These are phyloP conservation scores for Drepana falcataria DNA, from an alignment of 2,888 invertebrate species.

Conservation along the genomic window DNA sequence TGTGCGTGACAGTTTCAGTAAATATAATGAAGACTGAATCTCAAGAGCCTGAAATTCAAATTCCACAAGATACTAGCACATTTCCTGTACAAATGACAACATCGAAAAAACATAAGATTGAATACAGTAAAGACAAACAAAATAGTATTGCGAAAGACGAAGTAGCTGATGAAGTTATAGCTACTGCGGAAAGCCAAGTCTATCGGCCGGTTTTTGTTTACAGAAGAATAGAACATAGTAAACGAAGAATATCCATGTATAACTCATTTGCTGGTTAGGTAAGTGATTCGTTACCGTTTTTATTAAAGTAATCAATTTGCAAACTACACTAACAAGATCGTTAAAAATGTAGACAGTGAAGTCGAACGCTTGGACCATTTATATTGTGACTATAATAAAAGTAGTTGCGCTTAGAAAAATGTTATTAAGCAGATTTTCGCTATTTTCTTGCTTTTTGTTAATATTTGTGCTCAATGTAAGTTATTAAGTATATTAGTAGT, in stretches of 20 bases:
- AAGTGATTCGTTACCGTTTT: background rate
- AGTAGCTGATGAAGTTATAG: conserved; percentile 27
- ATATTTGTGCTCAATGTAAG: background rate
- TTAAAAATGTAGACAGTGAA: background rate
- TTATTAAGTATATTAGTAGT: too few species aligned
- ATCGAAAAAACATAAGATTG: background rate
- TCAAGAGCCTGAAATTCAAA: background rate
- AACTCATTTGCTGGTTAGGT: conserved; percentile 63
- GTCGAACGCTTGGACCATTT: background rate
- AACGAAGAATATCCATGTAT: conserved; percentile 61
- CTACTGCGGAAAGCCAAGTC: conserved; percentile 48
- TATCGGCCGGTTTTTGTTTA: conserved; percentile 64
- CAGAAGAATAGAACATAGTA: conserved; percentile 60
- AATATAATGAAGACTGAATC: background rate
- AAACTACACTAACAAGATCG: background rate
- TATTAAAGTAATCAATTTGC: background rate
- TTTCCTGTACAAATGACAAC: background rate
- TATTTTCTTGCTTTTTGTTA: background rate
- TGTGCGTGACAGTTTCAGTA: background rate
- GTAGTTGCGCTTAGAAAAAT: background rate
- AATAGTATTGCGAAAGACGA: conserved; percentile 7
- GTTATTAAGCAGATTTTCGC: background rate
- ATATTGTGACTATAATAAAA: background rate
- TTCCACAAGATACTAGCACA: too few species aligned
- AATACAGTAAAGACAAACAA: background rate